Evolutionary conservation across 2,113 vertebrate genomes (phyloP).

Genomic region (Nerophis ophidion): DNA sequence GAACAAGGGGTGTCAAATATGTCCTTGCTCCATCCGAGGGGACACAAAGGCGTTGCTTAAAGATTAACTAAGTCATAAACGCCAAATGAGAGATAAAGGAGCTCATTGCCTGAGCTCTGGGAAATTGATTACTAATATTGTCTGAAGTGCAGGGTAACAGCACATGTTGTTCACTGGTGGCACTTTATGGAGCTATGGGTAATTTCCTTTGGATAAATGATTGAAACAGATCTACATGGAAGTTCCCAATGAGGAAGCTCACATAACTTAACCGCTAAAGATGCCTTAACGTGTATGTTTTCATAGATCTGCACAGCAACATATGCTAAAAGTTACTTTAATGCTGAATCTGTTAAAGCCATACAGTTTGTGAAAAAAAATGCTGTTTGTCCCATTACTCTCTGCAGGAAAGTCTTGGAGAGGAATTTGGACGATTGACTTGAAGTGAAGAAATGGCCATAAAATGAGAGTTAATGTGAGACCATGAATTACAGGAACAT

Average conservation of each 20-base stretch:
- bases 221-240: conserved; percentile 9
- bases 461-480: conserved; percentile 70
- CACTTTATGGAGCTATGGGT: conserved; percentile 47
- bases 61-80: conserved; percentile 75
- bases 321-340: not conserved
- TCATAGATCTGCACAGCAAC: not conserved
- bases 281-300: not conserved
- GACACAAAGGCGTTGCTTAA: conserved; percentile 71
- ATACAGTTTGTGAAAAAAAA: conserved; percentile 19
- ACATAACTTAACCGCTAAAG: not conserved
- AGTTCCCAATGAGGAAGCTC: conserved; percentile 7
- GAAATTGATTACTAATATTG: conserved; percentile 70
- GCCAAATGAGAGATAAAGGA: conserved; percentile 60
- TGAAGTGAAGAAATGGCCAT: conserved; percentile 26
- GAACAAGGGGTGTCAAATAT: conserved; percentile 58
- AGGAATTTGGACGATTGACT: conserved; percentile 7
- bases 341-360: conserved; percentile 1
- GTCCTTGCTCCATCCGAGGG: conserved; percentile 67
- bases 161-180: conserved; percentile 51
- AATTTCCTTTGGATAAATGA: conserved; percentile 46
- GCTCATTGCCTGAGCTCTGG: conserved; percentile 39
- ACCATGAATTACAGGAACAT: conserved; percentile 63
- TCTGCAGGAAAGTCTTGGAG: conserved; percentile 20
- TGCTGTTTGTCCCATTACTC: conserved; percentile 9
- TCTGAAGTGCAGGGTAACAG: conserved; percentile 44